Evolutionary conservation across 2,113 vertebrate genomes (phyloP).

Genomic region (Sinosuthora webbiana): DNA sequence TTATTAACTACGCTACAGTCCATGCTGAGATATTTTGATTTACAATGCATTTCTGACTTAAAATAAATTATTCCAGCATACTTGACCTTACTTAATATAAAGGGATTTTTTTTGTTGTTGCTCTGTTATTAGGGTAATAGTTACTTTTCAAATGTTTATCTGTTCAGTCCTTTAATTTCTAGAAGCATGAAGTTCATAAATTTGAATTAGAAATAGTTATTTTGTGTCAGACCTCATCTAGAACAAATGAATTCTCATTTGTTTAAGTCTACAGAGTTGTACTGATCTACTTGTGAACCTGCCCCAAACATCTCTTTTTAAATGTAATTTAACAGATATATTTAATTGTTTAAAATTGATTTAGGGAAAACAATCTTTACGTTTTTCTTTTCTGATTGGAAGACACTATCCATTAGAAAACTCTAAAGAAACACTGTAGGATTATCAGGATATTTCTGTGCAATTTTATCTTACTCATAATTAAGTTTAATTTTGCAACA

Average conservation of each 20-base stretch:
- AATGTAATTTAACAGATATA: not conserved
- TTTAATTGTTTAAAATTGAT: not conserved
- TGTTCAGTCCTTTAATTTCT: not conserved
- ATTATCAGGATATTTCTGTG: not conserved
- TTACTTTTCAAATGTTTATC: not conserved
- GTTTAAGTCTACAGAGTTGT: not conserved
- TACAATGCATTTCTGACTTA: not conserved
- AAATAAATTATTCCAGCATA: not conserved
- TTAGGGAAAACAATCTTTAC: not conserved
- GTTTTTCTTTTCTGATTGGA: not conserved
- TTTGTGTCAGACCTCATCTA: not conserved
- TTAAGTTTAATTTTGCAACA: not conserved
- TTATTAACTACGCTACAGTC: not conserved
- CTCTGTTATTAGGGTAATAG: not conserved
- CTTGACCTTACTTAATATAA: not conserved
- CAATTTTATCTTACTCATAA: not conserved
- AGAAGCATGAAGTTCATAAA: not conserved
- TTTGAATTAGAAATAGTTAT: not conserved
- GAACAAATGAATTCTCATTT: not conserved
- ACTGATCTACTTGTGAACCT: not conserved
- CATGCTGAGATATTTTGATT: not conserved
- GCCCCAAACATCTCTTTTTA: not conserved
- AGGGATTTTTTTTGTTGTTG: accelerated
- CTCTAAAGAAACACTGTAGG: not conserved
- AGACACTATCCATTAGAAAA: not conserved